These are phyloP conservation scores for Centropyge bicolor DNA, from an alignment of 2,797 vertebrate species.

Conservation along the genomic window DNA sequence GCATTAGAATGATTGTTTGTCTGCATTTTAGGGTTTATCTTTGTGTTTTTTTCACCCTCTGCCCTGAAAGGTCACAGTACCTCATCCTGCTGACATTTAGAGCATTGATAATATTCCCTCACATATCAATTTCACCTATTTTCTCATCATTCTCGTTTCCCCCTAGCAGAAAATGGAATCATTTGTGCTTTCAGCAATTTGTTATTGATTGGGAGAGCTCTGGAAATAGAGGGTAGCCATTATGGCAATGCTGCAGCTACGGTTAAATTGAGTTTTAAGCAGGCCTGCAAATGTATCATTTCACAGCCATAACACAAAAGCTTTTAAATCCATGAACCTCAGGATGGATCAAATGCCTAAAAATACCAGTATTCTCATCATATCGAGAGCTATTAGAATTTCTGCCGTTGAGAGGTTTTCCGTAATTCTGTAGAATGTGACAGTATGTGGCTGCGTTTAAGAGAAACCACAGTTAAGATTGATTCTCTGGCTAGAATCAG, in stretches of 20 bases:
- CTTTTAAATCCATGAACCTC: slow-evolving; percentile 85
- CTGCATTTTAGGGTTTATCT: slow-evolving; percentile 79
- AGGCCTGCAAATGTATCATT: slow-evolving; percentile 89
- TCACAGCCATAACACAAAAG: slow-evolving; percentile 86
- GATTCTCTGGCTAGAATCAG: slow-evolving; percentile 70
- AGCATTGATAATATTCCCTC: slow-evolving; percentile 88
- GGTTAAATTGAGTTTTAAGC: slow-evolving; percentile 91
- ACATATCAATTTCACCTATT: slow-evolving; percentile 91
- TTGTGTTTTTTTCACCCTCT: slow-evolving; percentile 68
- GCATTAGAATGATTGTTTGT: slow-evolving; percentile 77
- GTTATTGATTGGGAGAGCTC: slow-evolving; percentile 90
- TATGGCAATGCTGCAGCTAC: slow-evolving; percentile 87
- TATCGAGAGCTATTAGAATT: slow-evolving; percentile 81
- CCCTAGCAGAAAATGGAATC: slow-evolving; percentile 89
- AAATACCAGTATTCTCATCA: slow-evolving; percentile 83
- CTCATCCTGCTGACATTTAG: slow-evolving; percentile 87
- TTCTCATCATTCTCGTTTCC: slow-evolving; percentile 89
- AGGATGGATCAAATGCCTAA: slow-evolving; percentile 86
- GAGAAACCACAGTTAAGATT: slow-evolving; percentile 76
- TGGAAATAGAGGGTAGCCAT: slow-evolving; percentile 89
- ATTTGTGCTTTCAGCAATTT: slow-evolving; percentile 91
- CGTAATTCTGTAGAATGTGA: slow-evolving; percentile 79
- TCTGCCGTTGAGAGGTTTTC: slow-evolving; percentile 73
- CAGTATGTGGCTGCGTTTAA: slow-evolving; percentile 80
- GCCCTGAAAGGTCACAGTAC: slow-evolving; percentile 82